Evolutionary conservation across 1,140 invertebrate species (phyloP).

Genomic region (Solenopsis invicta): DNA sequence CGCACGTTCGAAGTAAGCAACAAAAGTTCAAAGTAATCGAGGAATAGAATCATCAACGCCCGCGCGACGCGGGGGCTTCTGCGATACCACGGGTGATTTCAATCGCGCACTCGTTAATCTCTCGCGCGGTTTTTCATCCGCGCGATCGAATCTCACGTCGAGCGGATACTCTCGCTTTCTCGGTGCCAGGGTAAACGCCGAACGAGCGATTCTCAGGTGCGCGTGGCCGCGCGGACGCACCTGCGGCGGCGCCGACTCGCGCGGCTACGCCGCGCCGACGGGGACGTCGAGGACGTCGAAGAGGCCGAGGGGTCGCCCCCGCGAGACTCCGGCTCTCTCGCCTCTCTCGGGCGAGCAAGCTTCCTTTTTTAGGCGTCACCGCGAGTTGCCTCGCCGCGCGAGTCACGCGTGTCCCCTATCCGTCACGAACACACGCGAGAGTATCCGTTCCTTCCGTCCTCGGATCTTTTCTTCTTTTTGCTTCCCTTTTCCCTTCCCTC

Average conservation of each 20-base stretch:
- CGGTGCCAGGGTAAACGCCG: not conserved
- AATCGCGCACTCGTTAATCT: constrained; percentile 3
- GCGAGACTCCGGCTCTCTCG: constrained; percentile 68
- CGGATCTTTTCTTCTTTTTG: constrained; percentile 16
- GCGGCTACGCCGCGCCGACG: no score
- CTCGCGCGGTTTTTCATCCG: not conserved
- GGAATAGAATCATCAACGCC: not conserved
- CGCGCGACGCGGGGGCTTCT: not conserved
- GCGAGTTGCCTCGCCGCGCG: constrained; percentile 33
- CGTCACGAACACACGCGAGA: constrained; percentile 12
- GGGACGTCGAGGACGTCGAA: constrained; percentile 66
- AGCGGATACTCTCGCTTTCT: not conserved
- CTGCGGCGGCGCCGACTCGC: constrained; percentile 57
- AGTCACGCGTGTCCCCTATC: constrained; percentile 15
- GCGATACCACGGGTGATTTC: not conserved
- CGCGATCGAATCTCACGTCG: not conserved
- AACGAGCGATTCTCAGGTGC: constrained; percentile 6
- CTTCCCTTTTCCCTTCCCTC: not conserved
- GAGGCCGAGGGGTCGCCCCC: constrained; percentile 74
- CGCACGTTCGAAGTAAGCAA: not conserved
- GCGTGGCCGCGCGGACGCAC: constrained; percentile 42
- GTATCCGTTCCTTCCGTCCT: constrained; percentile 63
- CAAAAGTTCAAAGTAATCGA: constrained; percentile 1
- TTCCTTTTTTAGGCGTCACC: constrained; percentile 77
- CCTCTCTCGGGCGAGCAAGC: constrained; percentile 76